Evolutionary conservation across 2,888 invertebrate species (phyloP), one percentile per base, ranked within the genome.

Genomic region (Torymus aiolomorphi): DNA sequence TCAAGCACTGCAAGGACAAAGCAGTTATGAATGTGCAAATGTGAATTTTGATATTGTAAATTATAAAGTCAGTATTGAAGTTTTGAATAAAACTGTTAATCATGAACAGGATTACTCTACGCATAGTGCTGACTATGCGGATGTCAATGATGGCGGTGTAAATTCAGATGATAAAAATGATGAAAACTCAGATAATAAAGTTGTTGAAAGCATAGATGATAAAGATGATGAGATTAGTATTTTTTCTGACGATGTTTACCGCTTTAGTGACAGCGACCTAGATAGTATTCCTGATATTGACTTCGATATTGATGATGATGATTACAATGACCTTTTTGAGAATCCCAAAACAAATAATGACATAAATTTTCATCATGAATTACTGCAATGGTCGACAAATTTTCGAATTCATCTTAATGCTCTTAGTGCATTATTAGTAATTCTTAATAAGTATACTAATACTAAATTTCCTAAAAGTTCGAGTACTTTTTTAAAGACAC

Each of bases 271-370:
- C 57, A 57, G 57, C 57, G 57, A 57, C 16, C 4, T 16, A 14
- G 57, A 57, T n/a, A 57, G 57, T 57, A 57, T 57, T 57, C 16
- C 57, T n/a, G 57, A 57, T 57, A n/a, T 16, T n/a, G 57, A 57
- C 12, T 5, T 10, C n/a, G n/a, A 4, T 57, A 14, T 3, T 4
- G 57, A 57, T 57, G 57, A 57, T n/a, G 3, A n/a, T 4, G 14
- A n/a, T 57, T 5, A 61, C 14, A n/a, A n/a, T n/a, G n/a, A n/a
- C n/a, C n/a, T 57, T 57, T 4, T n/a, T 57, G 16, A 57, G 14
- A n/a, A 57, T 16, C 57, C n/a, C 13, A n/a, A n/a, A n/a, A n/a
- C n/a, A n/a, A n/a, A n/a, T 57, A 57, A 57, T 4, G 57, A 57
- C 14, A 57, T 12, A 16, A 57, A 16, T n/a, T 57, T 57, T 57